These are phyloP conservation scores for Galbula dea DNA, from an alignment of 2,113 vertebrate species.

Conservation along the genomic window DNA sequence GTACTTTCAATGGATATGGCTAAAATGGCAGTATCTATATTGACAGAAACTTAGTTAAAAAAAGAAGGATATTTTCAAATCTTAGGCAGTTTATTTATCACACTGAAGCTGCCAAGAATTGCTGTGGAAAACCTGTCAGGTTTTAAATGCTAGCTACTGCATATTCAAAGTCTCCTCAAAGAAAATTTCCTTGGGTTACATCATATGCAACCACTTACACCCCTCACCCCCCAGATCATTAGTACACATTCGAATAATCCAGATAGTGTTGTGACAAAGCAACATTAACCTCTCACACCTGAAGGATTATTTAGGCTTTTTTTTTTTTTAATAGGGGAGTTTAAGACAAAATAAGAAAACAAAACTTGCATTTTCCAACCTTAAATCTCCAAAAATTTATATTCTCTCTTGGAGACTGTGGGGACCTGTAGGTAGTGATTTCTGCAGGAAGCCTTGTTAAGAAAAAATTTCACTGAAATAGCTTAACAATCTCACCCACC, in stretches of 20 bases:
- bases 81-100: conserved; percentile 2
- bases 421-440: background rate
- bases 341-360: background rate
- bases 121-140: conserved; percentile 15
- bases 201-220: background rate
- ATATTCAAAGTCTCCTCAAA: conserved; percentile 8
- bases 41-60: background rate
- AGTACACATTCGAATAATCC: background rate
- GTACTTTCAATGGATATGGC: background rate
- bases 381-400: background rate
- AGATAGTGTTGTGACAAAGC: background rate
- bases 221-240: background rate
- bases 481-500: background rate
- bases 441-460: background rate
- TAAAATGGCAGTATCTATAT: background rate
- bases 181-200: background rate
- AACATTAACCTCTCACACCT: background rate
- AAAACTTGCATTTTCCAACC: background rate
- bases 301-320: background rate
- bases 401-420: background rate
- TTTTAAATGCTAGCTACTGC: background rate
- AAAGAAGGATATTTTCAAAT: background rate
- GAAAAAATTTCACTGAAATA: background rate
- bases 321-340: background rate
- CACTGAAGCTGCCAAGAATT: background rate